Conservation (phyloP, 2,113 vertebrate species). For the Psephotus haematonotus region DNA sequence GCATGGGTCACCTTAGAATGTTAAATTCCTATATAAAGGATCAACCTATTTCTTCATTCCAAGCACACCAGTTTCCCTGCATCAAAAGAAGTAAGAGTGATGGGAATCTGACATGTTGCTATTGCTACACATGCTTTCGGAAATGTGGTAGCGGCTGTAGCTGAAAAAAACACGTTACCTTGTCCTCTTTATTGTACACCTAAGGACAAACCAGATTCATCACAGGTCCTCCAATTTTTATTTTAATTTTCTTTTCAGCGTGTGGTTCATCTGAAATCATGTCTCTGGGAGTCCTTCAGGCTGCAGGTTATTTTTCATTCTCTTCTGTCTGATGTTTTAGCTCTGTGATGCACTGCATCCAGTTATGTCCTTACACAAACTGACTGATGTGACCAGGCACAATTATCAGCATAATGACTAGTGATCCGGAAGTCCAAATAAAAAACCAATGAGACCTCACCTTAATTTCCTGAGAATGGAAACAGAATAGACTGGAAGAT, state of each 20-base stretch:
- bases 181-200: neutral
- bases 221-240: neutral
- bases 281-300: neutral
- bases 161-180: neutral
- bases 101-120: neutral
- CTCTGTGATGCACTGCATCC: neutral
- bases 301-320: neutral
- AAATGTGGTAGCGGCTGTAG: neutral
- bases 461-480: neutral
- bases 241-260: conserved; percentile 1
- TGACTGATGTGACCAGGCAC: neutral
- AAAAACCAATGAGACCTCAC: neutral
- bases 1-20: neutral
- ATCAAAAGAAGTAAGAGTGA: neutral
- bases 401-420: neutral
- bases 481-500: neutral
- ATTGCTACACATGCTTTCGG: neutral
- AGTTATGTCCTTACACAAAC: neutral
- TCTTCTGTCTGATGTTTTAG: neutral
- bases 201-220: neutral
- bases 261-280: neutral
- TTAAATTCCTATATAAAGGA: neutral
- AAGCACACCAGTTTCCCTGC: neutral
- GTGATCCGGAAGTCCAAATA: neutral
- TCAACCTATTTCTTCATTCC: neutral